phyloP scores from a whole-genome alignment of 2,888 invertebrate species.

The Endomychus coccineus region DNA sequence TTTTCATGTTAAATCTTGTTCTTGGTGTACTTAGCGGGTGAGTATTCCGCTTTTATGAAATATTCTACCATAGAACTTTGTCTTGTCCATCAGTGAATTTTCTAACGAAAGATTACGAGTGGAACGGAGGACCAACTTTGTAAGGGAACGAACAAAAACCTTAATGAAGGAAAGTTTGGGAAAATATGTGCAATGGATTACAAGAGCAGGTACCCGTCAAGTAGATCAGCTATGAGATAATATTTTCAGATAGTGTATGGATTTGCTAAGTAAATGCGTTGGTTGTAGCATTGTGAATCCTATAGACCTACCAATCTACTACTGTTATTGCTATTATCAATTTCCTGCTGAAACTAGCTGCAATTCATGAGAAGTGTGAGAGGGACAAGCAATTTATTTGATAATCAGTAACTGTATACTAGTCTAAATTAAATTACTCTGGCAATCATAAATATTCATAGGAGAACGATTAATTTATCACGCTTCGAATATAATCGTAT shows the following conservation, averaged over 20 bases:
- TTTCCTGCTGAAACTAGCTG: too few relatives aligned
- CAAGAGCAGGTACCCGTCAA: slow-evolving; percentile 84
- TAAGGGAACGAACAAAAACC: slow-evolving; percentile 80
- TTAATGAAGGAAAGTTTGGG: slow-evolving; percentile 83
- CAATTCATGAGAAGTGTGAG: too few relatives aligned
- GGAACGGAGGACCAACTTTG: slow-evolving; percentile 86
- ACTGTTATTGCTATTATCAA: too few relatives aligned
- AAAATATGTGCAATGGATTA: slow-evolving; percentile 94
- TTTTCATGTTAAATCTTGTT: slow-evolving; percentile 99
- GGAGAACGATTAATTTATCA: too few relatives aligned
- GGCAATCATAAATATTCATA: too few relatives aligned
- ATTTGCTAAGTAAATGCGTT: background rate
- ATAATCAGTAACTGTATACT: too few relatives aligned
- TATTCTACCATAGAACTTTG: slow-evolving; percentile 8
- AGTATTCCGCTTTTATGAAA: slow-evolving; percentile 44
- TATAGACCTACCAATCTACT: too few relatives aligned
- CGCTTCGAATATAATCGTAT: too few relatives aligned
- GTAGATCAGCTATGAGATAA: background rate
- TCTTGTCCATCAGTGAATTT: slow-evolving; percentile 69
- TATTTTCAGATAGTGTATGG: background rate
- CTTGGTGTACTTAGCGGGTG: slow-evolving; percentile 99
- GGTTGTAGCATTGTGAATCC: background rate
- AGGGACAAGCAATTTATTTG: too few relatives aligned
- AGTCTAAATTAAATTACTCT: too few relatives aligned
- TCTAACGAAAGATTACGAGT: slow-evolving; percentile 95